Percentiles rank a stretch among this genome's conserved stretches.
These are phyloP conservation scores for Archips crataeganus DNA, from an alignment of 2,888 invertebrate species.

Conservation along the genomic window DNA sequence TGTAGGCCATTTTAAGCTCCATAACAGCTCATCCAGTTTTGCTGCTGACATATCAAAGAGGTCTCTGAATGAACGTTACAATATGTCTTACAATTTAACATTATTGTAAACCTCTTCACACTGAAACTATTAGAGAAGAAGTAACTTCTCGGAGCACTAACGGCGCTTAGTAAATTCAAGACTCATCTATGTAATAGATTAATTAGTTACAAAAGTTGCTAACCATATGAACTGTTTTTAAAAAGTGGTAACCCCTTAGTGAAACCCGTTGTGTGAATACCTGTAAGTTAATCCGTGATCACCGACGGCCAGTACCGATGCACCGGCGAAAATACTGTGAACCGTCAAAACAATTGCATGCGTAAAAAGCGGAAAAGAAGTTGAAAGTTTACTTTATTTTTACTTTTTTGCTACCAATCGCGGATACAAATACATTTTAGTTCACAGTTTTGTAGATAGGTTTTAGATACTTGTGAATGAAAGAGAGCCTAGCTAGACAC, in stretches of 20 bases:
- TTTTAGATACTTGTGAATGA: not conserved
- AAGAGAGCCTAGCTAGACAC: too few species aligned
- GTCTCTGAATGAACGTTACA: too few species aligned
- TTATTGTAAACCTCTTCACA: too few species aligned
- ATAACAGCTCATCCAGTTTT: too few species aligned
- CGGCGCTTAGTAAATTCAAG: too few species aligned
- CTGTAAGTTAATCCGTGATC: constrained; percentile 56
- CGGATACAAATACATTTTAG: not conserved
- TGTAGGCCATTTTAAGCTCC: too few species aligned
- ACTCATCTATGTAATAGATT: too few species aligned
- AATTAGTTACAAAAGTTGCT: too few species aligned
- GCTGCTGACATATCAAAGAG: too few species aligned
- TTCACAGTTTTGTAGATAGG: not conserved
- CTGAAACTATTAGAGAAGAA: too few species aligned
- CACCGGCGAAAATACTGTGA: constrained; percentile 21
- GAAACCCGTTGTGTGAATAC: constrained; percentile 39
- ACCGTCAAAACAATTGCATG: constrained; percentile 32
- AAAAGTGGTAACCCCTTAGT: not conserved
- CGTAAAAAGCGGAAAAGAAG: constrained; percentile 17
- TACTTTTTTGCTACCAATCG: not conserved
- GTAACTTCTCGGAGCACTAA: too few species aligned
- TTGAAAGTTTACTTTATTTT: not conserved
- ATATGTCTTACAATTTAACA: too few species aligned
- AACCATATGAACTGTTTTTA: not conserved
- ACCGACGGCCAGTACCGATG: constrained; percentile 34